These are phyloP conservation scores for Aelia acuminata DNA, from an alignment of 2,888 invertebrate genomes.

Conservation along the genomic window DNA sequence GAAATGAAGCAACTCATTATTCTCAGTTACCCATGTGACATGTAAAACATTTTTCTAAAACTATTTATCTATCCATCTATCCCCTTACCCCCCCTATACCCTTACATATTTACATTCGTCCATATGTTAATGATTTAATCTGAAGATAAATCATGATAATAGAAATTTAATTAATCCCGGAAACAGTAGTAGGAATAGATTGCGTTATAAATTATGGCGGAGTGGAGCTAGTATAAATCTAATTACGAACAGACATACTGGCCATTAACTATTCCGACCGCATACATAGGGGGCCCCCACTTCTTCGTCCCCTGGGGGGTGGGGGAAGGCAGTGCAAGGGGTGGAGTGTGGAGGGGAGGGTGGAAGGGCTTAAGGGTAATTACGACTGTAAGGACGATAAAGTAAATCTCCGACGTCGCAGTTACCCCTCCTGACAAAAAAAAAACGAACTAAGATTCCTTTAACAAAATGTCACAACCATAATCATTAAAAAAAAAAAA, in stretches of 20 bases:
- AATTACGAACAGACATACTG: conserved; percentile 11
- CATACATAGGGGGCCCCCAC: conserved; percentile 26
- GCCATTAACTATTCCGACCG: conserved; percentile 13
- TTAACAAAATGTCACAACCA: neutral
- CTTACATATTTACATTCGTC: neutral
- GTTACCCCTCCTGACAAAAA: neutral
- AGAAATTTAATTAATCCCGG: neutral
- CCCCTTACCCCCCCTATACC: no score
- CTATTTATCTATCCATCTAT: no score
- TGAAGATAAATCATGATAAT: neutral
- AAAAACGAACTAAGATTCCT: neutral
- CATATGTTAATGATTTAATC: neutral
- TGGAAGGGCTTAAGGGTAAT: conserved; percentile 2
- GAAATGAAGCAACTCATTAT: no score
- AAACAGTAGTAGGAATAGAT: neutral
- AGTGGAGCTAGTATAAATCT: conserved; percentile 15
- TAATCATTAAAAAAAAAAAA: neutral
- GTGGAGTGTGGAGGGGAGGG: neutral
- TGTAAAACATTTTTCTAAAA: no score
- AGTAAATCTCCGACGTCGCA: conserved; percentile 14
- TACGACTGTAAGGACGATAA: neutral
- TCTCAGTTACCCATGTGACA: no score
- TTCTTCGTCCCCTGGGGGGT: neutral
- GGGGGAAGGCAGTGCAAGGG: neutral
- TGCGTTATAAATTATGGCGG: neutral